These are phyloP conservation scores for Albula glossodonta DNA, from an alignment of 2,113 vertebrate genomes.

Conservation along the genomic window DNA sequence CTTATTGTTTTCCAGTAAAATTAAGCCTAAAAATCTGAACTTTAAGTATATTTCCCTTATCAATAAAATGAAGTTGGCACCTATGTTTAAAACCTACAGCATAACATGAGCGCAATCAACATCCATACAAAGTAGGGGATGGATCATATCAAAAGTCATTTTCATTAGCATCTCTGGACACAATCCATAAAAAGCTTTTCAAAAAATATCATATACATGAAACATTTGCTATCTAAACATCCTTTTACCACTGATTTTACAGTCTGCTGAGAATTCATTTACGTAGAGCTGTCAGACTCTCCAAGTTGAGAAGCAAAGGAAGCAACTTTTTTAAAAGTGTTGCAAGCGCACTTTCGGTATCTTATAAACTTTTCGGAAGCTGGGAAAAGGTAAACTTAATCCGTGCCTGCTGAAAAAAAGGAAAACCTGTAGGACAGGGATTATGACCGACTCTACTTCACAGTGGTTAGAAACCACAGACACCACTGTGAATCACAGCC, in stretches of 20 bases:
- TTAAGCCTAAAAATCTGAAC: not conserved
- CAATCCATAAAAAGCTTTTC: not conserved
- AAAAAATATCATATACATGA: not conserved
- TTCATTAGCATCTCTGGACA: not conserved
- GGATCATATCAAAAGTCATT: not conserved
- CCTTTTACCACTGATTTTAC: not conserved
- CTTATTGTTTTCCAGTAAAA: not conserved
- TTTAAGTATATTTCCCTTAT: not conserved
- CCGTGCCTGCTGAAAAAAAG: not conserved
- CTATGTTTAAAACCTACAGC: too few species aligned
- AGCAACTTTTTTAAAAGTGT: not conserved
- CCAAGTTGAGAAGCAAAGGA: not conserved
- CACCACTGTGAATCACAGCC: not conserved
- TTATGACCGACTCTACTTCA: not conserved
- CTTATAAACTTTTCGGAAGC: not conserved
- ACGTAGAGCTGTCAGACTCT: not conserved
- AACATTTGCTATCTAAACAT: not conserved
- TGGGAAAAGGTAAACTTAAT: not conserved
- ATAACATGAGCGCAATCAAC: not conserved
- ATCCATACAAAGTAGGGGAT: not conserved
- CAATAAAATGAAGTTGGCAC: not conserved
- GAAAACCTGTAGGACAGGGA: not conserved
- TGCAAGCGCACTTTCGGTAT: not conserved
- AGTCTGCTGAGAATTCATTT: not conserved
- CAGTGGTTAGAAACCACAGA: not conserved